Evolutionary conservation across 2,888 invertebrate genomes (phyloP).

Genomic region (Ferrisia virgata): DNA sequence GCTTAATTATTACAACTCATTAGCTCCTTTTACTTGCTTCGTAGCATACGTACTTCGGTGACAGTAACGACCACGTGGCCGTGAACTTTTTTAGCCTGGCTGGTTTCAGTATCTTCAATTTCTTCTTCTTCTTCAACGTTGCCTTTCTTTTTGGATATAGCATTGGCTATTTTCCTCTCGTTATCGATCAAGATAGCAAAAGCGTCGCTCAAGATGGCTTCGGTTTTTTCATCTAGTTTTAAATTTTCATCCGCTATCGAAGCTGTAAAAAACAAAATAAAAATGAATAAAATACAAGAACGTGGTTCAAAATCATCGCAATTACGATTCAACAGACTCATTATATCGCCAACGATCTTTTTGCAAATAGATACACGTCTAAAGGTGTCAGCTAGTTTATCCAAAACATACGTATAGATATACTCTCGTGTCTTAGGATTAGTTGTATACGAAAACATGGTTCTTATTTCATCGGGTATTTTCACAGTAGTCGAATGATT

Average conservation of each 20-base stretch:
- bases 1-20: too few species aligned
- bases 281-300: neutral
- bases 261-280: neutral
- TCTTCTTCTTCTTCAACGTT: constrained; percentile 27
- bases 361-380: constrained; percentile 3
- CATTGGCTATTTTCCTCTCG: constrained; percentile 31
- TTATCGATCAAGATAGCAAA: constrained; percentile 32
- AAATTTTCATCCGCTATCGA: constrained; percentile 30
- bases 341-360: constrained; percentile 38
- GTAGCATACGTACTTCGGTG: constrained; percentile 36
- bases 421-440: constrained; percentile 31
- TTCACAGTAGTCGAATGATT: constrained; percentile 36
- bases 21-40: too few species aligned
- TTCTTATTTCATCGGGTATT: constrained; percentile 33
- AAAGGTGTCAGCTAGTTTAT: constrained; percentile 26
- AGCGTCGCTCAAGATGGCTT: constrained; percentile 32
- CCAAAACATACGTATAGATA: constrained; percentile 37
- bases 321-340: constrained; percentile 10
- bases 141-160: constrained; percentile 11
- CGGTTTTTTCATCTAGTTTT: constrained; percentile 28
- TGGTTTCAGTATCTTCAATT: constrained; percentile 21
- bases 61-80: constrained; percentile 6
- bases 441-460: constrained; percentile 34
- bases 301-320: neutral
- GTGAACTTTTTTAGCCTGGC: constrained; percentile 7